Conservation (phyloP, 2,888 invertebrate species). For the Lithophane ornitopus region DNA sequence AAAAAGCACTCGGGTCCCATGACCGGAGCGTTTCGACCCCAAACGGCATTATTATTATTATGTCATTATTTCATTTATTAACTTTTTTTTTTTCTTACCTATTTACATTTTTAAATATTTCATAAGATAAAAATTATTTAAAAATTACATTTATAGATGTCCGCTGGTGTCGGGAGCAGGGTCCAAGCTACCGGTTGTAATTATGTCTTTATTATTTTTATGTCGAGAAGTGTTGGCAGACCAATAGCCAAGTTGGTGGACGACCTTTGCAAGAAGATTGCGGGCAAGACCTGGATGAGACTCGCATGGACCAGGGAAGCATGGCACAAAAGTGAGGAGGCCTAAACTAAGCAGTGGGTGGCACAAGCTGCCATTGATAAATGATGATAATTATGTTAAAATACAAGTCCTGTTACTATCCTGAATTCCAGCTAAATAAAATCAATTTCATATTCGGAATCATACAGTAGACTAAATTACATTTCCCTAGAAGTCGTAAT, state of each 20-base stretch:
- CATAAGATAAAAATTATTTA: no score
- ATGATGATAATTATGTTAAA: neutral
- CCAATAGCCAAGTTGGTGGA: neutral
- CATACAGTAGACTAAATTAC: neutral
- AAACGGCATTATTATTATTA: neutral
- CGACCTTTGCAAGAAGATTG: neutral
- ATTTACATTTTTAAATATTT: no score
- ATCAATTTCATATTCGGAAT: neutral
- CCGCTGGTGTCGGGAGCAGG: no score
- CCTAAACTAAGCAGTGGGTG: neutral
- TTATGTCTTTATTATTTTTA: no score
- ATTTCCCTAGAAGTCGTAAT: constrained; percentile 10
- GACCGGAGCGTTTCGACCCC: no score
- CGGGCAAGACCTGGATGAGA: neutral
- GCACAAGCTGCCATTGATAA: neutral
- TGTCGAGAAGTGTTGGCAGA: neutral
- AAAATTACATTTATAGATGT: no score
- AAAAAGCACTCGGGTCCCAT: no score
- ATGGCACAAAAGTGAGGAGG: neutral
- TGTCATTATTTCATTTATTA: no score
- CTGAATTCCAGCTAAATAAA: neutral
- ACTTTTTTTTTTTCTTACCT: no score
- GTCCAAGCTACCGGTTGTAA: no score
- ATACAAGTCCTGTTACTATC: neutral
- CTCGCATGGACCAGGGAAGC: neutral